Base-by-base conservation (phyloP, 2,797 vertebrate species). In the Siniperca obscura region DNA sequence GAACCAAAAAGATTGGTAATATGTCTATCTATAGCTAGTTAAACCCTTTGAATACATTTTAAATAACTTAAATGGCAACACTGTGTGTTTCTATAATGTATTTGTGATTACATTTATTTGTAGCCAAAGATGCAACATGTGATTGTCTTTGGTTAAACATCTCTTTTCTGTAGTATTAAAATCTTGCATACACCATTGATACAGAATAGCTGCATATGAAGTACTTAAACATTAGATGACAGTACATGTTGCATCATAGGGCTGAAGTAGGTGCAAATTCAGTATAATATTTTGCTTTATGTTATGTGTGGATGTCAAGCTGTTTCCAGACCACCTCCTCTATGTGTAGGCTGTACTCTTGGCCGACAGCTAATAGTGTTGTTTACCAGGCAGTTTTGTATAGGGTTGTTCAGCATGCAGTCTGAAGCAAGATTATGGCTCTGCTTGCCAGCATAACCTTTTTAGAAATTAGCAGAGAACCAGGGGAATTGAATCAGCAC, bases 381-480 rank as follows among this genome's bases (percentile, higher is more conserved):
- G 75, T 87, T 87, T 66, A 85, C 42, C 57, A 80, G 80, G 60
- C 62, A 67, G 57, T 56, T 85, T 74, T 66, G 70, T 80, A 46
- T 40, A 48, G n/a, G 38, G 19, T 53, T 74, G 27, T 61, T 78
- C 60, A 84, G 74, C 69, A 75, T 3, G 5, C 48, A 30, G 66
- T 78, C 68, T 83, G 57, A 77, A 69, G 27, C 69, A 60, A 80
- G 48, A 48, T 46, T 74, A 75, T 65, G 30, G 6, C 76, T 76
- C 57, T 50, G 25, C 57, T 59, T 67, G 69, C 76, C 64, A 53
- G 62, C 64, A 73, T 67, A 81, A 50, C 60, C 52, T 68, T 86
- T 88, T 86, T 74, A 86, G 73, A 88, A 80, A 76, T 76, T 77
- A 84, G 38, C 65, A 62, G 67, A 69, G 46, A 81, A 87, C n/a